Percentiles rank a stretch among this genome's conserved stretches.
Evolutionary conservation across 2,113 vertebrate species (phyloP).

Genomic region (Bettongia penicillata): DNA sequence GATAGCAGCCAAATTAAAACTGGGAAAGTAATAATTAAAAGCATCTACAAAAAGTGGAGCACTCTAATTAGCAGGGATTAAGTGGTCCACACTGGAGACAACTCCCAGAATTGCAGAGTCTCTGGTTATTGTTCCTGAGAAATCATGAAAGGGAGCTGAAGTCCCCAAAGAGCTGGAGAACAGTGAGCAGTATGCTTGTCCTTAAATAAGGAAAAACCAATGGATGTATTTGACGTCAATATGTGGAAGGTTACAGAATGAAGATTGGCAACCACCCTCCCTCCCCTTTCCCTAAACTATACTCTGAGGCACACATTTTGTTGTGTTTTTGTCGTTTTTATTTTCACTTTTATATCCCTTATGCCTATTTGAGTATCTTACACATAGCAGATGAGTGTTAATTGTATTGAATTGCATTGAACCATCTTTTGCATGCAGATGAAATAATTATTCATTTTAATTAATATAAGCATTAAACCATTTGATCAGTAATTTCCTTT

Average conservation of each 20-base stretch:
- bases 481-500: neutral
- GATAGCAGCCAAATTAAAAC: conserved; percentile 34
- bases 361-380: neutral
- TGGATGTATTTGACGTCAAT: neutral
- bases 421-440: neutral
- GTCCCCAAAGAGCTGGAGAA: neutral
- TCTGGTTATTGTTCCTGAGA: conserved; percentile 27
- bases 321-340: neutral
- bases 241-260: neutral
- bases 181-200: neutral
- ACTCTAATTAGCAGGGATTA: neutral
- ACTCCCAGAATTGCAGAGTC: conserved; percentile 26
- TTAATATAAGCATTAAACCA: neutral
- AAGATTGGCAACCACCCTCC: neutral
- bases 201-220: neutral
- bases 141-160: neutral
- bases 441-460: neutral
- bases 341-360: neutral
- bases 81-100: neutral
- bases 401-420: neutral
- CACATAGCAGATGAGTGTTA: neutral
- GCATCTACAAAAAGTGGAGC: neutral
- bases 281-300: neutral
- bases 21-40: conserved; percentile 20
- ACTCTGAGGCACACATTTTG: neutral